A percentile compares a stretch with the other conserved stretches of the same genome.
phyloP scores from a whole-genome alignment of 2,797 vertebrate genomes.

The Cossypha dichroa region DNA sequence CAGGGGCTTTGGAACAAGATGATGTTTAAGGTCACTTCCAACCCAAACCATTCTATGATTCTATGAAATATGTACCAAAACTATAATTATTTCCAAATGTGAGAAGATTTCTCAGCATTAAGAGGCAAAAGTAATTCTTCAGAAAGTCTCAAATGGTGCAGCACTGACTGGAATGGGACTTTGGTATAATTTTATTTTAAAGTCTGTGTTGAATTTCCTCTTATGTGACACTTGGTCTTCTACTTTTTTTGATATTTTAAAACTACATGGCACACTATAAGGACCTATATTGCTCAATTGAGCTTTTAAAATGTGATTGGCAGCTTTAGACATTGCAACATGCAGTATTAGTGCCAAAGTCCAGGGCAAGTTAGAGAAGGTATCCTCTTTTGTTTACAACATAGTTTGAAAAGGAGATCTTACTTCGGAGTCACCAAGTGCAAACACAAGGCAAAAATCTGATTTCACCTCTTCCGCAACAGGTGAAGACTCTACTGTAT shows the following conservation, averaged over 20 bases:
- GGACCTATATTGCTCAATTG: accelerated
- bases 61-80: neutral
- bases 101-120: neutral
- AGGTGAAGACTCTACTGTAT: neutral
- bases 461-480: neutral
- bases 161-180: neutral
- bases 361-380: neutral
- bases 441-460: neutral
- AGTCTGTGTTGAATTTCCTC: neutral
- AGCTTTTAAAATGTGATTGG: neutral
- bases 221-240: neutral
- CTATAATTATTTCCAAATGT: neutral
- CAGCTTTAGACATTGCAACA: neutral
- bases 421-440: neutral
- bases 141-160: neutral
- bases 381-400: neutral
- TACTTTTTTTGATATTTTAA: neutral
- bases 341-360: neutral
- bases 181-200: neutral
- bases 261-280: neutral
- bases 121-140: neutral
- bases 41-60: neutral
- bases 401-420: neutral
- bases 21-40: neutral
- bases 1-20: neutral